These are phyloP conservation scores for Morphnarchus princeps DNA, from an alignment of 2,113 vertebrate species.

Conservation along the genomic window DNA sequence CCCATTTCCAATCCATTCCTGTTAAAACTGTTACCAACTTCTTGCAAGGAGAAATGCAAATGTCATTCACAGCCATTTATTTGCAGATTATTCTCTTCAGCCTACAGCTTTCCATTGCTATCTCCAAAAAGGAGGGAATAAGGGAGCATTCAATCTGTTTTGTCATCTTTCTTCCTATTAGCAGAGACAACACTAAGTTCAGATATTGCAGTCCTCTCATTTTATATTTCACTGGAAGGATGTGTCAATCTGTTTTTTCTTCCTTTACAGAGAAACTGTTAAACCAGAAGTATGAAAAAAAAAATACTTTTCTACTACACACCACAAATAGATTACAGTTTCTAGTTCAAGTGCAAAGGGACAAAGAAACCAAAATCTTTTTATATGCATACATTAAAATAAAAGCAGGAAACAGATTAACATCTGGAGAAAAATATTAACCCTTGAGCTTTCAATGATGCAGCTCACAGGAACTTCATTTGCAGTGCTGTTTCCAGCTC, in stretches of 20 bases:
- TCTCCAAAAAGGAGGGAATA: background rate
- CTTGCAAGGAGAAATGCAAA: background rate
- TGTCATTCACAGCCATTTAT: background rate
- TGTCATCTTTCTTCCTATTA: background rate
- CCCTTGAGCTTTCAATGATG: background rate
- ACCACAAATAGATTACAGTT: slow-evolving; percentile 15
- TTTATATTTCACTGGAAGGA: background rate
- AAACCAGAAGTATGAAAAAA: slow-evolving; percentile 4
- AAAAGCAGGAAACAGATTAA: slow-evolving; percentile 31
- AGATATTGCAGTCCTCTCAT: background rate
- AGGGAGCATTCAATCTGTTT: background rate
- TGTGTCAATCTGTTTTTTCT: background rate
- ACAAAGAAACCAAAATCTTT: slow-evolving; percentile 33
- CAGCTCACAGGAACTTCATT: background rate
- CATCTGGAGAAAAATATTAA: slow-evolving; percentile 28
- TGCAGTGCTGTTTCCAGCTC: background rate
- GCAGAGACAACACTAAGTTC: background rate
- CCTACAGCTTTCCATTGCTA: background rate
- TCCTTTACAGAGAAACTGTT: slow-evolving; percentile 4
- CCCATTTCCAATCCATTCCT: background rate
- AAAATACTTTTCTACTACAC: background rate
- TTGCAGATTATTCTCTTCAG: background rate
- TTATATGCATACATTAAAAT: slow-evolving; percentile 5
- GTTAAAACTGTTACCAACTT: background rate
- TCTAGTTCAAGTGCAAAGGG: slow-evolving; percentile 36